These are phyloP conservation scores for Aix galericulata DNA, from an alignment of 2,113 vertebrate species.

Conservation along the genomic window DNA sequence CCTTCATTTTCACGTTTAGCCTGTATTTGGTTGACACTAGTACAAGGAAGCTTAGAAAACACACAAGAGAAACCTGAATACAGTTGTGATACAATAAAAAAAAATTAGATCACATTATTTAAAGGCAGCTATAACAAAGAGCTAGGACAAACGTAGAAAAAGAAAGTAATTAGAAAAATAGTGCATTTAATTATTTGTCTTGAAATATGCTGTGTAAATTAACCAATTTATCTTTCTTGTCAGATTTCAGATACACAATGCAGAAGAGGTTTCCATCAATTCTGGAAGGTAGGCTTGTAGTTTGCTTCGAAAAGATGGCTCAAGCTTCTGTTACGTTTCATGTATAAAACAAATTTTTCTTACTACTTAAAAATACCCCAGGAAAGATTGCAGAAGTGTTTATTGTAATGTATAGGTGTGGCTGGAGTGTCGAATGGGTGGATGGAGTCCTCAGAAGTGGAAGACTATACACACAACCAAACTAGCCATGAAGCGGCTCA, in stretches of 20 bases:
- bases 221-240: not conserved
- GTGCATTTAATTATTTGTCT: slow-evolving; percentile 15
- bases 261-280: slow-evolving; percentile 79
- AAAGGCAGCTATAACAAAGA: not conserved
- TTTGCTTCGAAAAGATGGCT: not conserved
- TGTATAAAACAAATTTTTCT: rapidly evolving
- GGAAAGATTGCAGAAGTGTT: not conserved
- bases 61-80: rapidly evolving
- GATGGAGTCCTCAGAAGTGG: not conserved
- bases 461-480: not conserved
- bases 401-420: not conserved
- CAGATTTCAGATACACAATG: slow-evolving; percentile 85
- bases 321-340: not conserved
- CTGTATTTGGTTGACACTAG: not conserved
- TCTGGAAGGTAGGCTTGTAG: slow-evolving; percentile 79
- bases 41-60: not conserved
- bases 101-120: not conserved
- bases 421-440: not conserved
- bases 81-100: not conserved
- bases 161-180: slow-evolving; percentile 6
- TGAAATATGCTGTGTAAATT: not conserved
- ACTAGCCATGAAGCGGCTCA: not conserved
- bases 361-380: not conserved
- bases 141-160: not conserved
- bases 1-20: too few species aligned